Conservation (phyloP, 2,797 vertebrate species). For the Petrocephalus schoutedeni region DNA sequence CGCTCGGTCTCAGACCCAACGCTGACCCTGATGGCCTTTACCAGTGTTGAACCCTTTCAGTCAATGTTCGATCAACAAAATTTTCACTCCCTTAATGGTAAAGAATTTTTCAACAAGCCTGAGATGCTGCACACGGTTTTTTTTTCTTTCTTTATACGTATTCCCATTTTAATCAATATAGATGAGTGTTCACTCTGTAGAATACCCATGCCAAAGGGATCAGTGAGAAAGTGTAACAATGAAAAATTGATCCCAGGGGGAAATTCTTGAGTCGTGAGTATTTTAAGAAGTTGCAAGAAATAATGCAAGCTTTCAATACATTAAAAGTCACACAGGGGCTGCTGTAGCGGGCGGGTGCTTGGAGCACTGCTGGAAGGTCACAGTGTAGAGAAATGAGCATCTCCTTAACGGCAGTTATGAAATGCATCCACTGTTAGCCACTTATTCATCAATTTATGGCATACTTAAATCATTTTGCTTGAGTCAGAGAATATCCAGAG, state of each 20-base stretch:
- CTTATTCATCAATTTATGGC: neutral
- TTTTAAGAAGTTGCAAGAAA: neutral
- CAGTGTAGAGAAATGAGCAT: neutral
- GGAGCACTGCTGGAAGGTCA: neutral
- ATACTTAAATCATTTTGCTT: neutral
- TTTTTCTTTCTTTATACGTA: neutral
- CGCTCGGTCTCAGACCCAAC: slow-evolving; percentile 2
- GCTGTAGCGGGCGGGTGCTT: neutral
- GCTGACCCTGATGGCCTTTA: slow-evolving; percentile 32
- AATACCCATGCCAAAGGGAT: neutral
- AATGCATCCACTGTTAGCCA: neutral
- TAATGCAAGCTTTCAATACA: neutral
- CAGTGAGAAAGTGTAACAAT: neutral
- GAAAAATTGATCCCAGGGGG: neutral
- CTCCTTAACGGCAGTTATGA: no score
- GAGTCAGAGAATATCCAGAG: neutral
- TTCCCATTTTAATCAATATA: neutral
- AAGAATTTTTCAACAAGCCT: neutral
- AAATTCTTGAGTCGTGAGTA: neutral
- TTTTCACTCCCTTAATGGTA: neutral
- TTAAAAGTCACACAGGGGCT: neutral
- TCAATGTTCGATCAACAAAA: neutral
- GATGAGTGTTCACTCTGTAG: neutral
- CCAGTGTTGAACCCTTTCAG: slow-evolving; percentile 32
- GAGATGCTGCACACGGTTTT: neutral